Base-by-base conservation (phyloP, 2,888 invertebrate species). In the Cosmopolites sordidus region DNA sequence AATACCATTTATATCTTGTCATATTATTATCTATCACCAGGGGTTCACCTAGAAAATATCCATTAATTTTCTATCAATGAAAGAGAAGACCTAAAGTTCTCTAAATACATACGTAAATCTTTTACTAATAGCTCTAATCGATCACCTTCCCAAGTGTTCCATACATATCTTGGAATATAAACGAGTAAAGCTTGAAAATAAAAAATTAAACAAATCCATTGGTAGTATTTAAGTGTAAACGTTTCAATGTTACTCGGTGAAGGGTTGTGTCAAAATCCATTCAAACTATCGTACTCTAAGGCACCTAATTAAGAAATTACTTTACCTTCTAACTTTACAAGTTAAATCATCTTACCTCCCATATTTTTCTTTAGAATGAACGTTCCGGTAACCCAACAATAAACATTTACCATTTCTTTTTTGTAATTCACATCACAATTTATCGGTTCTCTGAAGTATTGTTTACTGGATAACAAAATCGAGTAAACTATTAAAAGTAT, bases 381-480 rank as follows among this genome's bases (percentile, higher is more conserved):
- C n/a, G n/a, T n/a, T n/a, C n/a, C n/a, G n/a, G n/a, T n/a, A n/a
- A n/a, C n/a, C n/a, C n/a, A n/a, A n/a, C n/a, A n/a, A n/a, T n/a
- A n/a, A n/a, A n/a, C n/a, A n/a, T n/a, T n/a, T n/a, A n/a, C n/a
- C n/a, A n/a, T n/a, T n/a, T n/a, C n/a, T 56, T 77, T 78, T 44
- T 82, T 78, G 59, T 77, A 75, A 12, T 78, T 76, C 4, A 77
- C 76, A 68, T 83, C 78, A 70, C 92, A 92, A 64, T 86, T 82
- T 46, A 92, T 89, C 0, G 91, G 90, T 64, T 91, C 88, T 0
- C 91, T 91, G 64, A 91, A 89, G 73, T 88, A 90, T 71, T 92
- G 89, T 65, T 87, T 87, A 11, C 88, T 84, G 16, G 88, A 86
- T 40, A 92, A 81, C 63, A 91, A 69, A 63, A 89, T 74, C 1